Conservation (phyloP, 2,797 vertebrate species). For the Meriones psammophilus region DNA sequence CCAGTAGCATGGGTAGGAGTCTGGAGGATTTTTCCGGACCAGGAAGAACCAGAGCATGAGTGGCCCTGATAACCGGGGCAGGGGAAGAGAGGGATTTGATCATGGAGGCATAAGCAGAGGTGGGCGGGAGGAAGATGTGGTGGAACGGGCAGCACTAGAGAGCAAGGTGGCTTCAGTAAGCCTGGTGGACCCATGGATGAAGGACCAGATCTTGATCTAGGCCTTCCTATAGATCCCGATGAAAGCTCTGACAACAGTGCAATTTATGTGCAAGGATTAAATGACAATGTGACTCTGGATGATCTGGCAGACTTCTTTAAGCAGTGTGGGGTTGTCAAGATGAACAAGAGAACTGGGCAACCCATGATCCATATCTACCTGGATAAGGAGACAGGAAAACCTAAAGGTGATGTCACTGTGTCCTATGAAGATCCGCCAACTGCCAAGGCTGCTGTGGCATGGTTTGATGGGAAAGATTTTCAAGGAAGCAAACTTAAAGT, state of each 20-base stretch:
- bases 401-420: constrained; percentile 97
- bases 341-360: constrained; percentile 97
- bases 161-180: too few relatives aligned
- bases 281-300: constrained; percentile 94
- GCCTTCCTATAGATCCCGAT: constrained; percentile 90
- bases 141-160: constrained; percentile 90
- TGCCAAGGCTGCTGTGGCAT: constrained; percentile 97
- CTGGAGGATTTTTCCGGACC: too few relatives aligned
- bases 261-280: constrained; percentile 97
- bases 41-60: too few relatives aligned
- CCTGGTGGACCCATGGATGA: too few relatives aligned
- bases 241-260: constrained; percentile 98
- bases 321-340: constrained; percentile 95
- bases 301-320: constrained; percentile 98
- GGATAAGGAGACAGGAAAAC: constrained; percentile 97
- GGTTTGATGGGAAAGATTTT: constrained; percentile 90
- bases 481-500: too few relatives aligned
- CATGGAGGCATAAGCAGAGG: constrained; percentile 97
- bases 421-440: constrained; percentile 96
- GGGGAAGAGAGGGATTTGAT: constrained; percentile 95
- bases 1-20: too few relatives aligned
- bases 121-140: constrained; percentile 95
- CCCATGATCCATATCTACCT: constrained; percentile 98
- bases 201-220: constrained; percentile 67
- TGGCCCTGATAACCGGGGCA: too few relatives aligned